Evolutionary conservation across 2,797 vertebrate genomes (phyloP).

Genomic region (Dryobates pubescens): DNA sequence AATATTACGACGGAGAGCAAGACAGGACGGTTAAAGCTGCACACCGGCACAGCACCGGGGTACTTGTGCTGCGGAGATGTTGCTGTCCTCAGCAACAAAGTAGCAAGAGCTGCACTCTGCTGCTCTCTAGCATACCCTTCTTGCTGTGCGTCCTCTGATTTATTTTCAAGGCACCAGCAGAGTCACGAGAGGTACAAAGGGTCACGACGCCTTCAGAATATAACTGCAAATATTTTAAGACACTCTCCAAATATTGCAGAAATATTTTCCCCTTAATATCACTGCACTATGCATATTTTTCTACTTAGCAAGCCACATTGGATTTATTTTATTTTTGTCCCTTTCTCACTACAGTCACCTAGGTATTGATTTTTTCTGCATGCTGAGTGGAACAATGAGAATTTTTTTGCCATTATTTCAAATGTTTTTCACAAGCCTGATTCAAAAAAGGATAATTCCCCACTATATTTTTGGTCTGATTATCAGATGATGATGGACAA

Average conservation of each 20-base stretch:
- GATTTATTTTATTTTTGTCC: not conserved
- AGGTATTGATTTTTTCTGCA: slow-evolving; percentile 60
- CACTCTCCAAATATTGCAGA: not conserved
- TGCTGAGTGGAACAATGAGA: slow-evolving; percentile 70
- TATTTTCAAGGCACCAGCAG: not conserved
- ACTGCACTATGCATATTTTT: not conserved
- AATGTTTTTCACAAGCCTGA: slow-evolving; percentile 79
- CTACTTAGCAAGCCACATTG: not conserved
- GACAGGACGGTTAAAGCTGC: not conserved
- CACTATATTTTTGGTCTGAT: slow-evolving; percentile 80
- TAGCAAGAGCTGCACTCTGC: not conserved
- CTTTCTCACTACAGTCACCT: slow-evolving; percentile 21
- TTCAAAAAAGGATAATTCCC: slow-evolving; percentile 79
- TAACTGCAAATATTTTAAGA: not conserved
- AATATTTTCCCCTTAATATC: not conserved
- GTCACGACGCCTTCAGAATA: not conserved
- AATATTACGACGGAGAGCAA: not conserved
- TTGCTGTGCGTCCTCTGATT: not conserved
- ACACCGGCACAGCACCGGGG: accelerated
- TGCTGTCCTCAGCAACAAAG: not conserved
- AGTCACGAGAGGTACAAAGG: not conserved
- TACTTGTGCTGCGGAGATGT: not conserved
- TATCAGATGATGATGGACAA: slow-evolving; percentile 89
- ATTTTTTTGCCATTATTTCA: slow-evolving; percentile 72
- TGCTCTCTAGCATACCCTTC: not conserved